Conservation (phyloP, 2,888 invertebrate genomes). For the Bibio marci region DNA sequence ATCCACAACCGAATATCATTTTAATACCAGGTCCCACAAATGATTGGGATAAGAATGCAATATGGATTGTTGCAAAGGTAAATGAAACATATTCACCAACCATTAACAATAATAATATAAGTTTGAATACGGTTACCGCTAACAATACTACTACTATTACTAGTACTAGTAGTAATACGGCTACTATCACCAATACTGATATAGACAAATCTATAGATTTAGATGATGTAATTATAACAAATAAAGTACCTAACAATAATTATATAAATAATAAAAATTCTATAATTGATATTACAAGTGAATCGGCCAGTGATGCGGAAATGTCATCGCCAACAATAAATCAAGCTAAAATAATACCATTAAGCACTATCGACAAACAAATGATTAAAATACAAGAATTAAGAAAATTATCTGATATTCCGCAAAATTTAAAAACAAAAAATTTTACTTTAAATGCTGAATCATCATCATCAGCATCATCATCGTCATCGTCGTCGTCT, state of each 20-base stretch:
- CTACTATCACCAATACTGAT: slow-evolving; percentile 6
- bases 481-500: not conserved
- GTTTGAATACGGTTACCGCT: not conserved
- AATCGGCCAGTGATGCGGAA: not conserved
- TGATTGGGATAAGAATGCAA: not conserved
- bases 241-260: slow-evolving; percentile 18
- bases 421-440: no score
- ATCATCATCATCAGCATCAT: no score
- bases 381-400: no score
- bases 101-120: no score
- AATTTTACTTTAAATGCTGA: no score
- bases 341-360: no score
- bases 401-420: no score
- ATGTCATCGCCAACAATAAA: no score
- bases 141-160: not conserved
- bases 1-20: slow-evolving; percentile 44
- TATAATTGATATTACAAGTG: slow-evolving; percentile 48
- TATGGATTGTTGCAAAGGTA: not conserved
- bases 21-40: slow-evolving; percentile 15
- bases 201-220: no score
- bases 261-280: slow-evolving; percentile 39
- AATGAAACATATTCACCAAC: no score
- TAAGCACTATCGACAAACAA: no score
- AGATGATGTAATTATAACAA: slow-evolving; percentile 8
- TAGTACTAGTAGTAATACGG: no score